These are phyloP conservation scores for Anguilla anguilla DNA, from an alignment of 2,797 vertebrate species.

Conservation along the genomic window DNA sequence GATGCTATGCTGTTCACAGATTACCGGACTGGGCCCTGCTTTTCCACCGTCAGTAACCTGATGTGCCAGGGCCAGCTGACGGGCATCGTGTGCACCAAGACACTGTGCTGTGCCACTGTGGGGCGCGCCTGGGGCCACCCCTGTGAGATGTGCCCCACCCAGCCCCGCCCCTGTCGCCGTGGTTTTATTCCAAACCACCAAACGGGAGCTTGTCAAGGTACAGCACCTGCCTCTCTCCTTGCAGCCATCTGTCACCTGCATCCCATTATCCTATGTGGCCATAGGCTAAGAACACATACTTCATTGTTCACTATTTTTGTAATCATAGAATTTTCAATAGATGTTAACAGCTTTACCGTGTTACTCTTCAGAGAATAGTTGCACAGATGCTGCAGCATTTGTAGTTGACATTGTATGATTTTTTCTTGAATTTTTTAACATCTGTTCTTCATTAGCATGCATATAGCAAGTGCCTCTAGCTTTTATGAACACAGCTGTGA, in stretches of 20 bases:
- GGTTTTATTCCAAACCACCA: slow-evolving; percentile 98
- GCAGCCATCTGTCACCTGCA: neutral
- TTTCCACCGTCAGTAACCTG: slow-evolving; percentile 92
- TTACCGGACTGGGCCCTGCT: slow-evolving; percentile 96
- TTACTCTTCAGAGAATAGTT: neutral
- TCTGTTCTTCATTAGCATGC: slow-evolving; percentile 2
- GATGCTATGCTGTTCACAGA: slow-evolving; percentile 69
- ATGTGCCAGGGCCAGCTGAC: slow-evolving; percentile 98
- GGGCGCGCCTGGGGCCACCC: slow-evolving; percentile 98
- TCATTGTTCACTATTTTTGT: slow-evolving; percentile 45
- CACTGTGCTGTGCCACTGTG: slow-evolving; percentile 94
- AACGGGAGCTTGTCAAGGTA: slow-evolving; percentile 99
- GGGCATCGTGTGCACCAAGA: slow-evolving; percentile 97
- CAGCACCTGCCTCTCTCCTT: slow-evolving; percentile 23
- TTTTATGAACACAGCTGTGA: slow-evolving; percentile 10
- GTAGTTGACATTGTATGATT: too few species aligned
- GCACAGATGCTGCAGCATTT: neutral
- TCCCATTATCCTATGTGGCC: slow-evolving; percentile 60
- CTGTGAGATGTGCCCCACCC: slow-evolving; percentile 96
- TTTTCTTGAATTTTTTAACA: neutral
- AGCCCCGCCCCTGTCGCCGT: slow-evolving; percentile 93
- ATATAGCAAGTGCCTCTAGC: neutral
- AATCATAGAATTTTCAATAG: neutral
- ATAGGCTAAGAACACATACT: neutral
- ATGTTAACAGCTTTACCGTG: neutral